Evolutionary conservation across 2,888 invertebrate species (phyloP).

Genomic region (Bunonema sp.): DNA sequence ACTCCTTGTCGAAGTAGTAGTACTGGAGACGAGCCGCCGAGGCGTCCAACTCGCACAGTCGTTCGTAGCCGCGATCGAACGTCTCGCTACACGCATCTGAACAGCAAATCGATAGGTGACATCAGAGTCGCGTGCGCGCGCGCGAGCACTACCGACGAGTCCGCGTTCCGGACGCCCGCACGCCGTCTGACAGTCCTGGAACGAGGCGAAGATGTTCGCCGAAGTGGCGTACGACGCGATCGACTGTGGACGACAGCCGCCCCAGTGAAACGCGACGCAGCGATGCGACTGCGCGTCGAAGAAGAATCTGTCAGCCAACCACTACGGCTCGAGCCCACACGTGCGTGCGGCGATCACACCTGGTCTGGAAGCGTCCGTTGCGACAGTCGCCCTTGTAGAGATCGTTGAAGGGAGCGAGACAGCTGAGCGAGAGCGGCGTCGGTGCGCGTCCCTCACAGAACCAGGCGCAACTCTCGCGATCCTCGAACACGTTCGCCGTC

Average conservation of each 20-base stretch:
- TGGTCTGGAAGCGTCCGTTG: conserved; percentile 25
- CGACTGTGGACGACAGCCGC: conserved; percentile 27
- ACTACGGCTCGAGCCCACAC: no score
- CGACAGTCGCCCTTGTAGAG: conserved; percentile 30
- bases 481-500: no score
- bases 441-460: no score
- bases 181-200: conserved; percentile 16
- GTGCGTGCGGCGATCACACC: no score
- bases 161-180: conserved; percentile 23
- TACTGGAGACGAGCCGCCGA: no score
- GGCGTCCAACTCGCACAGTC: conserved; percentile 9
- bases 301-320: conserved; percentile 30
- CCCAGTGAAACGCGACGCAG: conserved; percentile 32
- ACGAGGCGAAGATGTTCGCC: conserved; percentile 22
- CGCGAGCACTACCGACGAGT: conserved; percentile 20
- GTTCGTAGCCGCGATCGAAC: conserved; percentile 16
- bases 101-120: neutral
- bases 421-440: no score
- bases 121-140: no score
- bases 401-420: conserved; percentile 30
- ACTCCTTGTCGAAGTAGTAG: conserved; percentile 11
- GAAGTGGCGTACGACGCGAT: no score
- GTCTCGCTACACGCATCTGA: conserved; percentile 8
- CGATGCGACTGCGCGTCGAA: conserved; percentile 24
- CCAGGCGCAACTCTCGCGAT: no score